These are phyloP conservation scores for Lithophane leautieri DNA, from an alignment of 2,888 invertebrate genomes.

Conservation along the genomic window DNA sequence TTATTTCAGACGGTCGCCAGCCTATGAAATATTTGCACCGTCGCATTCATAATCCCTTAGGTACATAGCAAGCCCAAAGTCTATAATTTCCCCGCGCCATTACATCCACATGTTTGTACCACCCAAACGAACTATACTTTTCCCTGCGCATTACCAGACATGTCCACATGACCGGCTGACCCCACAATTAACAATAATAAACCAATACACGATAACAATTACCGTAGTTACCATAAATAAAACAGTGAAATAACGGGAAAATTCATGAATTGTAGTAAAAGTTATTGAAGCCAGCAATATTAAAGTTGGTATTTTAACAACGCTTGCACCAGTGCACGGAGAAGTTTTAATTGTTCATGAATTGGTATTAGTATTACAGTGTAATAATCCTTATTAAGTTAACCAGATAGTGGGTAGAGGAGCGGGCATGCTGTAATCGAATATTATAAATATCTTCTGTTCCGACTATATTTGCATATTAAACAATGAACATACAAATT, in stretches of 20 bases:
- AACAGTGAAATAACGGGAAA: conserved; percentile 34
- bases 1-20: not conserved
- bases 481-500: conserved; percentile 1
- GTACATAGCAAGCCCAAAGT: not conserved
- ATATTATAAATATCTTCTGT: not conserved
- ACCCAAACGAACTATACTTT: conserved; percentile 13
- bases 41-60: not conserved
- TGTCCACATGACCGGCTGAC: conserved; percentile 11
- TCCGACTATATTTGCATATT: not conserved
- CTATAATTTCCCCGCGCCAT: conserved; percentile 18
- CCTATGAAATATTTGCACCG: not conserved
- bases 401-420: not conserved
- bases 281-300: conserved; percentile 27
- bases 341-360: conserved; percentile 20
- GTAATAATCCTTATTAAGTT: conserved; percentile 6
- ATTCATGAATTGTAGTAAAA: conserved; percentile 38
- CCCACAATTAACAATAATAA: conserved; percentile 17
- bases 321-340: not conserved
- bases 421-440: not conserved
- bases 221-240: conserved; percentile 19
- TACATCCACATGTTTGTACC: conserved; percentile 7
- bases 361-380: conserved; percentile 17
- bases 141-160: conserved; percentile 2
- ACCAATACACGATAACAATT: conserved; percentile 24
- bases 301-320: conserved; percentile 22